Evolutionary conservation across 2,888 invertebrate genomes (phyloP), one percentile per base, ranked within the genome.

Genomic region (Entomobrya proxima): DNA sequence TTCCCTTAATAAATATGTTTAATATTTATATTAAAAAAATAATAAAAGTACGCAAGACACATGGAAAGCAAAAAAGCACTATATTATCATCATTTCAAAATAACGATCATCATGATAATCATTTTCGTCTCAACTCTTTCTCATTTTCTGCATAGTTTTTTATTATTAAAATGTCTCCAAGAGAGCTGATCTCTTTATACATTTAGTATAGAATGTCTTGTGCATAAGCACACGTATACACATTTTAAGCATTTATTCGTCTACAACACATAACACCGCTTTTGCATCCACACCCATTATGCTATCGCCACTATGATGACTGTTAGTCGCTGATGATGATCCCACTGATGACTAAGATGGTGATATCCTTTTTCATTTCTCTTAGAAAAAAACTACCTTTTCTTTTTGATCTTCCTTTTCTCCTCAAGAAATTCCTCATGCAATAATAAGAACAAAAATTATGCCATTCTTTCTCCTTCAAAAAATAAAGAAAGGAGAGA

Each of bases 381-480:
- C 55, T 24, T 24, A 24, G 76, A 55, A 76, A 35, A 55, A 72
- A 72, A 47, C 18, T 52, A 6, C 18, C 40, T 44, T 58, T 61
- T 40, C 50, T 80, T 58, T 81, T 64, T 81, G 81, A 74, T 81
- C 75, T 81, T 81, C 37, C 27, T 81, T 30, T 58, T 69, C 81
- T 81, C 47, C 75, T 64, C 24, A 15, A 61, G 47, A 75, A 74
- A 74, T 74, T 81, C 47, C 47, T 81, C 47, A 75, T 74, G 74
- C 81, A 81, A 80, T 80, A 74, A 81, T 75, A 81, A 81, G 81
- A 81, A 81, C 81, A 81, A 81, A 81, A 81, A 58, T 58, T 72
- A 69, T 40, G 69, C 44, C 69, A 69, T 69, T 69, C 69, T 44
- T 69, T 64, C 44, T 74, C 21, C 37, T 44, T 21, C n/a, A 61